These are phyloP conservation scores for Arctocebus calabarensis DNA, from an alignment of 2,797 vertebrate genomes.

Conservation along the genomic window DNA sequence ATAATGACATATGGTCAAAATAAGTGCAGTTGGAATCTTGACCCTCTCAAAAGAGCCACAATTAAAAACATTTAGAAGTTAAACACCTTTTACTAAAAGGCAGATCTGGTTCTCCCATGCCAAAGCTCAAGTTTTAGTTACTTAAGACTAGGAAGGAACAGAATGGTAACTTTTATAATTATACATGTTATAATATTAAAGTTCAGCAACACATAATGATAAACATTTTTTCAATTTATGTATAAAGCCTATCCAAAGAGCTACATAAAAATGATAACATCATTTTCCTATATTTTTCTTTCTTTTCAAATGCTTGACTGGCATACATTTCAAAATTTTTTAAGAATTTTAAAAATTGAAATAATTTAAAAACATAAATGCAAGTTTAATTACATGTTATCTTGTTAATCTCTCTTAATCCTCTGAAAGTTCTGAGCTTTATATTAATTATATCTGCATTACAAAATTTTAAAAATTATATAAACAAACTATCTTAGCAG, in stretches of 20 bases:
- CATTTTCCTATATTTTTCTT: background rate
- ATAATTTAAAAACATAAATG: conserved; percentile 29
- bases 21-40: background rate
- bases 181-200: background rate
- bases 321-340: background rate
- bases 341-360: background rate
- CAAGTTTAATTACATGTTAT: background rate
- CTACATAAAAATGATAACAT: background rate
- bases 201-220: background rate
- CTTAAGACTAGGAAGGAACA: background rate
- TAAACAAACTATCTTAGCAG: background rate
- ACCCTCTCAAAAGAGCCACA: background rate
- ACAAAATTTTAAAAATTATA: background rate
- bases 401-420: background rate
- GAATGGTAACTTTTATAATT: background rate
- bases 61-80: conserved; percentile 18
- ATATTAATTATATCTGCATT: background rate
- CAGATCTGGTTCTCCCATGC: background rate
- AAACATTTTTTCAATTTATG: background rate
- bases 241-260: background rate
- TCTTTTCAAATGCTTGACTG: conserved; percentile 13
- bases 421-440: background rate
- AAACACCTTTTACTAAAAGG: conserved; percentile 3
- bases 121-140: background rate
- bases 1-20: background rate